Evolutionary conservation across 2,113 vertebrate species (phyloP).

Genomic region (Lasiurus borealis): DNA sequence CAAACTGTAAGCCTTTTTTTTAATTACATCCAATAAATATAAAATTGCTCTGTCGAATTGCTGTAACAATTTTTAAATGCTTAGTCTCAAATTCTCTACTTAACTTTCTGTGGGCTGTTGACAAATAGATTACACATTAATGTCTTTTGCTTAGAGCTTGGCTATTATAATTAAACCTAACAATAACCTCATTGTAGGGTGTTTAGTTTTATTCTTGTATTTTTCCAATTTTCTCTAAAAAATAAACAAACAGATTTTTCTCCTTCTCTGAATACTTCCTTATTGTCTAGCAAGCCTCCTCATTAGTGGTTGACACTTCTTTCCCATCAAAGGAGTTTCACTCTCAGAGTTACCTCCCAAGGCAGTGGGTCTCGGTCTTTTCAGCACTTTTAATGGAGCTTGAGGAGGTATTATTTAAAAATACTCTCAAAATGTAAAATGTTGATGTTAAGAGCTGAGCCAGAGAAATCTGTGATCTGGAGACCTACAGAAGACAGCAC

Average conservation of each 20-base stretch:
- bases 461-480: neutral
- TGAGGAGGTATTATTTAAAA: neutral
- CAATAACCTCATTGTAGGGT: neutral
- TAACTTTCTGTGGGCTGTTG: neutral
- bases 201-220: neutral
- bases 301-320: neutral
- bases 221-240: conserved; percentile 17
- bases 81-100: neutral
- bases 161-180: neutral
- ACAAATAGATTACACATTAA: neutral
- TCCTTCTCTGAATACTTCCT: neutral
- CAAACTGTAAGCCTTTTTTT: neutral
- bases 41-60: neutral
- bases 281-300: neutral
- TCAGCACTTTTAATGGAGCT: neutral
- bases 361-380: neutral
- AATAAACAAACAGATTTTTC: neutral
- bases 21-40: neutral
- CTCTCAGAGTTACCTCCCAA: neutral
- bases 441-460: neutral
- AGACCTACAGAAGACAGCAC: neutral
- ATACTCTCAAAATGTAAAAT: neutral
- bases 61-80: neutral
- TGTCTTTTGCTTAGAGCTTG: neutral
- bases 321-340: neutral